These are phyloP conservation scores for Phaetusa simplex DNA, from an alignment of 2,113 vertebrate genomes.

Conservation along the genomic window DNA sequence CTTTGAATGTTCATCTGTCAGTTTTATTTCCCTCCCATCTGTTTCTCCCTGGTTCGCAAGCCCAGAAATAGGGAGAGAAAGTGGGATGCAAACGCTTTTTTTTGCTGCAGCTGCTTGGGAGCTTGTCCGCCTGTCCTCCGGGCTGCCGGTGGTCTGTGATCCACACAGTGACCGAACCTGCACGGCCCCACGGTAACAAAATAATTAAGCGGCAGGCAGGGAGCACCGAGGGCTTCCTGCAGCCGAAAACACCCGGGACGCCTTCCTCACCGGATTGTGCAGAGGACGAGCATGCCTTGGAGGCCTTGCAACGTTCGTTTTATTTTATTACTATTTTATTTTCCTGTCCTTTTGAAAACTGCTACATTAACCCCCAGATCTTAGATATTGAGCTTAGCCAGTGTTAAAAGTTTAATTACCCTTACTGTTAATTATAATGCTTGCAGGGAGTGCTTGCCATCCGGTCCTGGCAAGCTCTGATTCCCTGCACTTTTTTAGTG, in stretches of 20 bases:
- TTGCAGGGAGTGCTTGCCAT: background rate
- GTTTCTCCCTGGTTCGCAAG: background rate
- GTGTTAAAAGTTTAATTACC: slow-evolving; percentile 44
- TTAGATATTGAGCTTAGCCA: background rate
- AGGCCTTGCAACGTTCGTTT: background rate
- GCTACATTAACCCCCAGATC: slow-evolving; percentile 20
- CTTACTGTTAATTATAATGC: background rate
- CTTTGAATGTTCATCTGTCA: slow-evolving; percentile 48
- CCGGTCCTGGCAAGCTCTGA: background rate
- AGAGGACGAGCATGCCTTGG: background rate
- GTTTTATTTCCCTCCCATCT: slow-evolving; percentile 50
- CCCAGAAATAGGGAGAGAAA: background rate
- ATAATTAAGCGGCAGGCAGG: background rate
- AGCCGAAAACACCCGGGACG: background rate
- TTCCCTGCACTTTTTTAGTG: background rate
- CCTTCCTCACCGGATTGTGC: background rate
- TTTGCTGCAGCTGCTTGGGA: slow-evolving; percentile 5
- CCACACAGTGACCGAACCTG: background rate
- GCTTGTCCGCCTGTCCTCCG: background rate
- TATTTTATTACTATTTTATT: slow-evolving; percentile 16
- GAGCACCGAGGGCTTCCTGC: background rate
- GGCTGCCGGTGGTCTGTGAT: background rate
- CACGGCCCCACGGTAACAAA: background rate
- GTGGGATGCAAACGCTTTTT: background rate
- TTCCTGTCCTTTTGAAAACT: slow-evolving; percentile 31